phyloP scores from a whole-genome alignment of 2,797 vertebrate genomes.

The Ctenochaetus hawaiiensis region DNA sequence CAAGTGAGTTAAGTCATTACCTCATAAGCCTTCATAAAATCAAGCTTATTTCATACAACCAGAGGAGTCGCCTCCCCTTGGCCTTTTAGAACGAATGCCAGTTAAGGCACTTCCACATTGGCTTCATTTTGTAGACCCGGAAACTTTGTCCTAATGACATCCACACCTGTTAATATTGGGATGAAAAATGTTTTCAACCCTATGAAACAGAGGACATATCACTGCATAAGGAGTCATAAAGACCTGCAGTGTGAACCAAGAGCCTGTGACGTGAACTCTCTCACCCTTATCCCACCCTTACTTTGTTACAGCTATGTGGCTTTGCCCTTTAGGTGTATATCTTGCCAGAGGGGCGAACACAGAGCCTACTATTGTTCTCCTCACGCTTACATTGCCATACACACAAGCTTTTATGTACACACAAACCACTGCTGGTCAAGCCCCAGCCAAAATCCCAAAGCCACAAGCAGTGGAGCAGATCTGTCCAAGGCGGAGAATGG shows the following conservation, averaged over 20 bases:
- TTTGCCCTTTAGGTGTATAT: constrained; percentile 56
- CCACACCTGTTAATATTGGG: too few species aligned
- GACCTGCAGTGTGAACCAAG: constrained; percentile 3
- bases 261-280: constrained; percentile 1
- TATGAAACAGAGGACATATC: constrained; percentile 4
- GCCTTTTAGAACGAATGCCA: too few species aligned
- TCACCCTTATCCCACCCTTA: constrained; percentile 37
- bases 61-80: too few species aligned
- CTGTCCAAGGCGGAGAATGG: constrained; percentile 23
- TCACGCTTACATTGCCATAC: constrained; percentile 2
- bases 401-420: constrained; percentile 13
- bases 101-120: too few species aligned
- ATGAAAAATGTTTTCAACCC: background rate
- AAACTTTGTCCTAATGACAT: too few species aligned
- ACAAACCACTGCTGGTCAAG: constrained; percentile 28
- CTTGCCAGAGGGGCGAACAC: constrained; percentile 56
- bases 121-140: too few species aligned
- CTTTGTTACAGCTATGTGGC: constrained; percentile 33
- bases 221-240: constrained; percentile 6
- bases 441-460: constrained; percentile 44
- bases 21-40: too few species aligned
- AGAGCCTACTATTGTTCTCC: constrained; percentile 64
- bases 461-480: constrained; percentile 49
- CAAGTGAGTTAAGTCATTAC: too few species aligned
- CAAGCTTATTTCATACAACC: too few species aligned